Percentiles rank a stretch among this genome's conserved stretches.
These are phyloP conservation scores for Hyposoter dolosus DNA, from an alignment of 2,888 invertebrate species.

Conservation along the genomic window DNA sequence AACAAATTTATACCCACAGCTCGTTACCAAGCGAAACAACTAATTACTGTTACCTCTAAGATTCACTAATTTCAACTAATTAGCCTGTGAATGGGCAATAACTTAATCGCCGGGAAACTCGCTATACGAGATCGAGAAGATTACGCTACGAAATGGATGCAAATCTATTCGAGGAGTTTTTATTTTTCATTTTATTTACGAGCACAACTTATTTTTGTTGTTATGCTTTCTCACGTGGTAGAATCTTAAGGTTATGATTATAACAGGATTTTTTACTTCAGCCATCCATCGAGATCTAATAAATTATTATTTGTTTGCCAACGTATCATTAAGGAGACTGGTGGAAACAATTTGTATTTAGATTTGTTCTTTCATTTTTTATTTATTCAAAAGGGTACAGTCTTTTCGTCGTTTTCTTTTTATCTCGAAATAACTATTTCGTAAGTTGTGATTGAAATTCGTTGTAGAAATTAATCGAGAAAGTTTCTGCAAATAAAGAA, in stretches of 20 bases:
- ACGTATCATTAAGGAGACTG: background rate
- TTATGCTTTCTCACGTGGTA: background rate
- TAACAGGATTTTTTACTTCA: background rate
- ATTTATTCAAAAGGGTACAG: background rate
- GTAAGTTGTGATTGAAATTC: background rate
- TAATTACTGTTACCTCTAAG: slow-evolving; percentile 43
- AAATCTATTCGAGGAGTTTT: slow-evolving; percentile 19
- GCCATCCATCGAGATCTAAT: background rate
- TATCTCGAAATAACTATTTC: background rate
- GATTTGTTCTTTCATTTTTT: background rate
- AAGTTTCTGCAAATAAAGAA: background rate
- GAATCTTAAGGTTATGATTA: background rate
- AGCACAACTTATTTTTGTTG: background rate
- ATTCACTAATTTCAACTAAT: slow-evolving; percentile 52
- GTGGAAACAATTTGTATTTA: slow-evolving; percentile 1
- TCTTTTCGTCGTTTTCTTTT: background rate
- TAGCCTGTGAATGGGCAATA: slow-evolving; percentile 37
- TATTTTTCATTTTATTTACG: slow-evolving; percentile 2
- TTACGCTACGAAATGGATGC: slow-evolving; percentile 17
- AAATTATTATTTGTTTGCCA: slow-evolving; percentile 5
- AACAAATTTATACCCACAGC: slow-evolving; percentile 20
- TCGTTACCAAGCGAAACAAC: slow-evolving; percentile 16
- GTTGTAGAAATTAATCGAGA: background rate
- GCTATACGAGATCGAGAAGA: background rate
- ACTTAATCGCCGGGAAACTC: background rate